These are phyloP conservation scores for Notolabrus celidotus DNA, from an alignment of 2,797 vertebrate species.

Conservation along the genomic window DNA sequence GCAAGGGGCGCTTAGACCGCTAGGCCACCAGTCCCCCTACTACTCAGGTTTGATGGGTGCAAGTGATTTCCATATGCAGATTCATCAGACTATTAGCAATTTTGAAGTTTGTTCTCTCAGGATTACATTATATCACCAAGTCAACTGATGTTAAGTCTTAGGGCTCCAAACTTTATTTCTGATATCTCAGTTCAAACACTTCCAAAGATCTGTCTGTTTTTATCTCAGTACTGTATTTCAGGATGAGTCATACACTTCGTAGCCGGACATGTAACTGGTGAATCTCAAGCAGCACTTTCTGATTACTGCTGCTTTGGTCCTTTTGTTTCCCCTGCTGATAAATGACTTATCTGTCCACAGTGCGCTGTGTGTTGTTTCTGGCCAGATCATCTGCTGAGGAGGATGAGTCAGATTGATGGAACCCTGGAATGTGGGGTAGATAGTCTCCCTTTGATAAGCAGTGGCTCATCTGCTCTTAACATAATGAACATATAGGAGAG, in stretches of 20 bases:
- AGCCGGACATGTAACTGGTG: conserved; percentile 23
- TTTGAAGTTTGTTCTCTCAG: no score
- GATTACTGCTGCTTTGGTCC: conserved; percentile 53
- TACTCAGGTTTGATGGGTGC: no score
- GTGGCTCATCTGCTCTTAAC: conserved; percentile 36
- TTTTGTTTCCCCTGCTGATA: conserved; percentile 70
- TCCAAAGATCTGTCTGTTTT: no score
- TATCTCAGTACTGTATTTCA: conserved; percentile 9
- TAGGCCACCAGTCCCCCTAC: no score
- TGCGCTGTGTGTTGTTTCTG: conserved; percentile 66
- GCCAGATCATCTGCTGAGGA: conserved; percentile 61
- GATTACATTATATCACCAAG: no score
- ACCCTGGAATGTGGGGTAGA: conserved; percentile 70
- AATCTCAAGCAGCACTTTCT: conserved; percentile 55
- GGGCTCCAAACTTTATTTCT: no score
- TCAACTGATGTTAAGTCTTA: no score
- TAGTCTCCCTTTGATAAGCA: conserved; percentile 56
- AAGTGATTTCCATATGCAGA: no score
- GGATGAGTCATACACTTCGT: conserved; percentile 1
- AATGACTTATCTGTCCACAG: conserved; percentile 63
- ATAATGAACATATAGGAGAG: conserved; percentile 29
- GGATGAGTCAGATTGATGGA: conserved; percentile 69
- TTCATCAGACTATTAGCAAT: no score
- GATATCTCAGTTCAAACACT: no score
- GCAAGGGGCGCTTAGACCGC: no score